Base-by-base conservation (phyloP, 2,113 vertebrate species). In the Gobius niger region DNA sequence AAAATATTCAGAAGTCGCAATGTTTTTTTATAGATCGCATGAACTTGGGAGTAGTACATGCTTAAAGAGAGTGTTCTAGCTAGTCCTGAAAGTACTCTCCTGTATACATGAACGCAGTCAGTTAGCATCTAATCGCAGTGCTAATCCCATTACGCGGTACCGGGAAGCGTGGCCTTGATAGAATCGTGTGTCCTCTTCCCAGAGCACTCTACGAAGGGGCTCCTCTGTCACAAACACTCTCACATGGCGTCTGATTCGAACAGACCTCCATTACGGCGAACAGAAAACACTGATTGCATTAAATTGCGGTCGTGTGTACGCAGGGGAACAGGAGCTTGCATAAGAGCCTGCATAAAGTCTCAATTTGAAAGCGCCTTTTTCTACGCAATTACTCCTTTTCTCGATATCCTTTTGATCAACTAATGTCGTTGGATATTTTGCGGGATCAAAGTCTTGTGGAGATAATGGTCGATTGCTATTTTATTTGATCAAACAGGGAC, bases 371-470 rank as follows among this genome's bases (percentile, higher is more conserved):
- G 19, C 12, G 12, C 12, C 12, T 40, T 57, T 34, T 57, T 40
- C 11, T 57, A 24, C 54, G 40, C 24, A 40, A 59, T 34, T 7
- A 34, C 9, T 5, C 10, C 1, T 0, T 50, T 7, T 53, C 40
- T 49, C 44, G 47, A 15, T 49, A 50, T 65, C n/a, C 19, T 50
- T 51, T n/a, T 44, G 2, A 54, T 68, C 44, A 56, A 63, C 1
- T 47, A 14, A 65, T 16, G 13, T 40, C 54, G 44, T 59, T 66
- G 51, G 56, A 61, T 63, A 15, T 46, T 72, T 34, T 47, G 5
- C 60, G 54, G 42, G 24, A 75, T 73, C 52, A 68, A 63, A 72
- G 47, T 44, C 46, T 3, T n/a, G 67, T 59, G 57, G 46, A 75
- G 73, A 68, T 71, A 1, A 63, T 11, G 15, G 54, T n/a, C 41